Evolutionary conservation across 1,140 invertebrate genomes (phyloP).

Genomic region (Frieseomelitta varia): DNA sequence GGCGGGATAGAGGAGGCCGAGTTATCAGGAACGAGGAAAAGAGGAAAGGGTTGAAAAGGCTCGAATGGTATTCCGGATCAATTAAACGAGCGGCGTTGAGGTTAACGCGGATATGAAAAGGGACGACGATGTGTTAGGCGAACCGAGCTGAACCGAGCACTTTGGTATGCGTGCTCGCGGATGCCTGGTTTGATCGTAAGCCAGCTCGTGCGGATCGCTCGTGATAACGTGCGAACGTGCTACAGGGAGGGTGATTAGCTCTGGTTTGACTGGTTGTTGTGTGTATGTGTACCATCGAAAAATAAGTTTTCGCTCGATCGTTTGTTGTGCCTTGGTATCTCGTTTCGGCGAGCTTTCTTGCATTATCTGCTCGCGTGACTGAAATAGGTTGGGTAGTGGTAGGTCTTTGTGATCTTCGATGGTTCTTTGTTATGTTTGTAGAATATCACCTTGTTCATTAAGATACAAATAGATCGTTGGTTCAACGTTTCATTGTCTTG

Average conservation of each 20-base stretch:
- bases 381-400: no score
- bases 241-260: no score
- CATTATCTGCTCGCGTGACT: no score
- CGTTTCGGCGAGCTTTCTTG: not conserved
- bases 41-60: conserved; percentile 49
- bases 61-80: conserved; percentile 69
- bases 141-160: conserved; percentile 54
- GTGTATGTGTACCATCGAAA: no score
- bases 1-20: not conserved
- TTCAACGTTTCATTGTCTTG: no score
- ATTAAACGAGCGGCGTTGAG: conserved; percentile 68
- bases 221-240: conserved; percentile 57
- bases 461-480: no score
- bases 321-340: not conserved
- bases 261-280: not conserved
- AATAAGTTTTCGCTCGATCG: not conserved
- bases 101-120: conserved; percentile 71
- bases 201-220: conserved; percentile 35
- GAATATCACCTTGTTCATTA: not conserved
- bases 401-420: no score
- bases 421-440: not conserved
- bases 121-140: conserved; percentile 63
- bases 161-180: conserved; percentile 59
- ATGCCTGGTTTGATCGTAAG: conserved; percentile 41
- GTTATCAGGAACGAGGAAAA: conserved; percentile 7